Conservation (phyloP, 1,140 invertebrate species). For the Monomorium pharaonis region DNA sequence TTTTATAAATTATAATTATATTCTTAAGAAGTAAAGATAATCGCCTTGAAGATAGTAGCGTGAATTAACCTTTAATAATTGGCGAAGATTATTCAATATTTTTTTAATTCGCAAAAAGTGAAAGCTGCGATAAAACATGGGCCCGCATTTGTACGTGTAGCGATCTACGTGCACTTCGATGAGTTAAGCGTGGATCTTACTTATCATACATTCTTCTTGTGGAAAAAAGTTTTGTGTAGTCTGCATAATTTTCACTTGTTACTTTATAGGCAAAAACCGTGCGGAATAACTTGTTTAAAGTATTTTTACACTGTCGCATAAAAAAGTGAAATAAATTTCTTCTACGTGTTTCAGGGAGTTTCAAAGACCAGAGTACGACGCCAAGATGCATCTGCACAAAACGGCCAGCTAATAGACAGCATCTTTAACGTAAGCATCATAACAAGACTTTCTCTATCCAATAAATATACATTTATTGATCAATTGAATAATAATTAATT, state of each 20-base stretch:
- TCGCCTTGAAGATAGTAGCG: too few species aligned
- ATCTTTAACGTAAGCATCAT: slow-evolving; percentile 78
- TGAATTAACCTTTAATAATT: slow-evolving; percentile 41
- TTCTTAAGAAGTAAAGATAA: not conserved
- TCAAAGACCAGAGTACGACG: slow-evolving; percentile 15
- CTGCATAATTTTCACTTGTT: not conserved
- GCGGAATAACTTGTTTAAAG: not conserved
- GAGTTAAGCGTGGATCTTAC: not conserved
- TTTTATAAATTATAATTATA: not conserved
- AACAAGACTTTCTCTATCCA: not conserved
- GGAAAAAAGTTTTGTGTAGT: not conserved
- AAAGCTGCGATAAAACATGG: slow-evolving; percentile 34
- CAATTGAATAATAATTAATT: slow-evolving; percentile 14
- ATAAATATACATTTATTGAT: not conserved
- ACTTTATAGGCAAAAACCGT: not conserved
- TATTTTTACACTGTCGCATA: not conserved
- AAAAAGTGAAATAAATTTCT: not conserved
- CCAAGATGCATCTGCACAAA: not conserved
- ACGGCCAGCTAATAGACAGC: slow-evolving; percentile 71
- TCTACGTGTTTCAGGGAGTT: slow-evolving; percentile 15
- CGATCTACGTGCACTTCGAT: not conserved
- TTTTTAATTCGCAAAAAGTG: slow-evolving; percentile 35
- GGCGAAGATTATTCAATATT: slow-evolving; percentile 23
- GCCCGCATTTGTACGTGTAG: not conserved
- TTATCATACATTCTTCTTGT: slow-evolving; percentile 9